Base-by-base conservation (phyloP, 2,797 vertebrate species). In the Crax fasciolata region DNA sequence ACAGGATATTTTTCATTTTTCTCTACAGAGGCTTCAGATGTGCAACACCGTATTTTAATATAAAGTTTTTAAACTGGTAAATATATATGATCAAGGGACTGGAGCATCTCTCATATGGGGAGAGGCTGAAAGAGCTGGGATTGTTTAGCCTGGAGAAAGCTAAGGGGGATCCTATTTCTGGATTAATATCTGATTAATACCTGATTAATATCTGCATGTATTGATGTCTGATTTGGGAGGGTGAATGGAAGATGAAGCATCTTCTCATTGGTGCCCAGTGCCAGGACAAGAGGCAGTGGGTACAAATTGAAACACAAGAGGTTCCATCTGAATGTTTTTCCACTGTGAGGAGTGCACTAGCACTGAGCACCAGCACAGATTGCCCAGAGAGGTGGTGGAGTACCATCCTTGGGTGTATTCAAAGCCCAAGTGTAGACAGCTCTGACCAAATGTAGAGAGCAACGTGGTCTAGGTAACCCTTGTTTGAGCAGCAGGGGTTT, bases 301-400 rank as follows among this genome's bases (percentile, higher is more conserved):
- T 46, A 90, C n/a, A 41, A 70, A 58, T 6, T 24, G 41, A 61
- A 78, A 39, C 32, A 44, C 32, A 27, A 30, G 44, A 83, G 18
- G 5, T 30, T 13, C 59, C 2, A 1, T 27, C 35, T 61, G 78
- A 72, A 30, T 30, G 38, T 21, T 25, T 77, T 46, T 68, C 55
- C 38, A 11, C n/a, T 3, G 1, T 5, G 24, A 82, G 59, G 46
- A 3, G 17, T 41, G 21, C 35, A 35, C 35, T 35, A 35, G 35
- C 35, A n/a, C 1, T 0, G 4, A 61, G 54, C 81, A 51, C 20
- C 10, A 24, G n/a, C 3, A 5, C 32, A 44, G n/a, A 16, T 25
- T 55, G 11, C 41, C 41, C 23, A 32, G n/a, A 24, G 51, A 21
- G 10, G 6, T 17, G 52, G 17, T 20, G 9, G 32, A 77, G 14